phyloP scores from a whole-genome alignment of 2,113 vertebrate genomes.

The Mus spicilegus region DNA sequence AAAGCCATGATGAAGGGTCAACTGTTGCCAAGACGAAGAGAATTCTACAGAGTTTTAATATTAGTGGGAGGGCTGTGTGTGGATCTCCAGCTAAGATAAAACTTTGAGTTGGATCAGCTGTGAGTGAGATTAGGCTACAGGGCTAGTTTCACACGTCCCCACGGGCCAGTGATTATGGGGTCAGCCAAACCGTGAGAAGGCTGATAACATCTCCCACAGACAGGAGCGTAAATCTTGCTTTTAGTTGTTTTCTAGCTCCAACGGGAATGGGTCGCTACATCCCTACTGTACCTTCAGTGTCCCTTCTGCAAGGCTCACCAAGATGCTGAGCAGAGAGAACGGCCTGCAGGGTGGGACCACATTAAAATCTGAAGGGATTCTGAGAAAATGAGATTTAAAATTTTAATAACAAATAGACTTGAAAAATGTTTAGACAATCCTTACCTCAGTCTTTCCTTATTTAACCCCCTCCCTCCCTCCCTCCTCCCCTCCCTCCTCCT shows the following conservation, averaged over 20 bases:
- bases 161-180: not conserved
- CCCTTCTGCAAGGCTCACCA: not conserved
- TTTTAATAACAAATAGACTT: not conserved
- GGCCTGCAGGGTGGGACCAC: too few species aligned
- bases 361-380: not conserved
- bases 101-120: constrained; percentile 4
- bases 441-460: not conserved
- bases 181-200: not conserved
- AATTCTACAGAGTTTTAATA: constrained; percentile 21
- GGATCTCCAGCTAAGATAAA: not conserved
- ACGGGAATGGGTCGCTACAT: not conserved
- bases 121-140: constrained; percentile 45
- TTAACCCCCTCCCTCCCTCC: not conserved
- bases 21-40: not conserved
- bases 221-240: not conserved
- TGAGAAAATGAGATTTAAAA: constrained; percentile 24
- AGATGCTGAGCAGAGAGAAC: not conserved
- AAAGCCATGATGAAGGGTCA: not conserved
- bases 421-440: not conserved
- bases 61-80: not conserved
- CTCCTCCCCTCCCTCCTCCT: too few species aligned
- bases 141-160: constrained; percentile 16
- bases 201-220: constrained; percentile 27
- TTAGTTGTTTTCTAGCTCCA: constrained; percentile 21
- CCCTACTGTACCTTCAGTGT: not conserved